phyloP scores from a whole-genome alignment of 2,797 vertebrate species.

The Gymnoscopelus microlampas region DNA sequence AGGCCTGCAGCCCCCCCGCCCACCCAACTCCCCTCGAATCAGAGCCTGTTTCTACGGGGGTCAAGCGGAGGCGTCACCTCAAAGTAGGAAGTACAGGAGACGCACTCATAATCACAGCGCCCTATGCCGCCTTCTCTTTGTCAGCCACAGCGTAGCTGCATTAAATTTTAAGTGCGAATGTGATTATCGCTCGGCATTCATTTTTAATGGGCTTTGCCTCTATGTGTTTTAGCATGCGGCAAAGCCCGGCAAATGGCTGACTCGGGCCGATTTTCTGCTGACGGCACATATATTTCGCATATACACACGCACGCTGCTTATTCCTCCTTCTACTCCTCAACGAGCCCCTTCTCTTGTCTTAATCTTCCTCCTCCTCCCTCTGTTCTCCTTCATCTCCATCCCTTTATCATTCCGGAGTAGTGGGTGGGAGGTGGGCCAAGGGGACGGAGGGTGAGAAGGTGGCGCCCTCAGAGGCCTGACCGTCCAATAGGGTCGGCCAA shows the following conservation, averaged over 20 bases:
- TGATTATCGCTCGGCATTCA: conserved; percentile 86
- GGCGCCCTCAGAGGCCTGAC: conserved; percentile 61
- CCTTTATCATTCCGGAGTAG: conserved; percentile 63
- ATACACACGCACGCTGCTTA: conserved; percentile 79
- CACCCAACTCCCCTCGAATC: conserved; percentile 48
- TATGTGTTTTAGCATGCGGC: conserved; percentile 87
- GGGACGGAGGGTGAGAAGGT: conserved; percentile 54
- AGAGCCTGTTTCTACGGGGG: conserved; percentile 49
- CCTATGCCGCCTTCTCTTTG: conserved; percentile 74
- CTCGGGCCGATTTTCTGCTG: conserved; percentile 83
- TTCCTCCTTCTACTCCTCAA: conserved; percentile 73
- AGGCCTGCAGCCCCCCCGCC: conserved; percentile 20
- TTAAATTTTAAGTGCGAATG: conserved; percentile 88
- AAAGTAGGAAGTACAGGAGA: conserved; percentile 61
- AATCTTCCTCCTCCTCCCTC: conserved; percentile 46
- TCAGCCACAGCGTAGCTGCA: conserved; percentile 76
- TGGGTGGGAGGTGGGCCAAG: conserved; percentile 54
- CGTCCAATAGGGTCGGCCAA: conserved; percentile 52
- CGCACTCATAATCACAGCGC: conserved; percentile 68
- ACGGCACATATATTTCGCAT: conserved; percentile 82
- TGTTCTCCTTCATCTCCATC: conserved; percentile 63
- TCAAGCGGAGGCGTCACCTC: conserved; percentile 51
- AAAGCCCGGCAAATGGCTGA: conserved; percentile 78
- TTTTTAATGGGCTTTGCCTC: conserved; percentile 88
- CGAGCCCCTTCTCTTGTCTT: conserved; percentile 48